Conservation (phyloP, 92 coral and sea anemone species). For the Scolanthus callimorphus region DNA sequence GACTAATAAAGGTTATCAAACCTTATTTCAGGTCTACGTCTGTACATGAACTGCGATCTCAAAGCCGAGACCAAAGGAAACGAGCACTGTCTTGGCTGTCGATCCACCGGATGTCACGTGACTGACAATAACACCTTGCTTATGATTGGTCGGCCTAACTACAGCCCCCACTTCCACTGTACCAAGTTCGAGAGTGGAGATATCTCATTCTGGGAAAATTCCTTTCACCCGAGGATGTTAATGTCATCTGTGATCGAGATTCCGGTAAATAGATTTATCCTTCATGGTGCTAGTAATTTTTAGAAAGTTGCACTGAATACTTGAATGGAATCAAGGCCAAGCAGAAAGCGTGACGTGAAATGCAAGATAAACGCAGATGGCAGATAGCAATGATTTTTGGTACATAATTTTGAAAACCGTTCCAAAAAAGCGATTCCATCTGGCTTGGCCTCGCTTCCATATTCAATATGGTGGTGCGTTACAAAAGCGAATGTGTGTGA, state of each 20-base stretch:
- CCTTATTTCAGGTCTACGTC: slow-evolving; percentile 61
- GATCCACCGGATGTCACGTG: slow-evolving; percentile 83
- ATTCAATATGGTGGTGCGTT: too few species aligned
- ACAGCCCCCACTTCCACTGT: slow-evolving; percentile 87
- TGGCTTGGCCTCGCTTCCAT: too few species aligned
- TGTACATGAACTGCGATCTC: slow-evolving; percentile 88
- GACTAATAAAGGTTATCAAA: too few species aligned
- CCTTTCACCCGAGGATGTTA: slow-evolving; percentile 64
- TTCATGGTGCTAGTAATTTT: too few species aligned
- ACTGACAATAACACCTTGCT: slow-evolving; percentile 85
- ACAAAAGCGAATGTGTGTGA: too few species aligned
- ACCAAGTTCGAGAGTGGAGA: slow-evolving; percentile 96
- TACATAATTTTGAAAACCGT: too few species aligned
- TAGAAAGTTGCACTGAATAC: too few species aligned
- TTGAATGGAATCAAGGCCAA: too few species aligned
- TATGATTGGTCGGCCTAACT: slow-evolving; percentile 87
- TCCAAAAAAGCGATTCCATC: too few species aligned
- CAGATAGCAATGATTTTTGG: slow-evolving; percentile 72
- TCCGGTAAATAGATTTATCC: slow-evolving; percentile 69
- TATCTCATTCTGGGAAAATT: slow-evolving; percentile 84
- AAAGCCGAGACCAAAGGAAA: slow-evolving; percentile 64
- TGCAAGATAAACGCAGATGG: slow-evolving; percentile 73
- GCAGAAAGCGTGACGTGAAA: too few species aligned
- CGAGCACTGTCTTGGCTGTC: slow-evolving; percentile 90
- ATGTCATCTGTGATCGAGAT: slow-evolving; percentile 68